phyloP scores from a whole-genome alignment of 1,140 invertebrate genomes.

The Drosophila pallidifrons region DNA sequence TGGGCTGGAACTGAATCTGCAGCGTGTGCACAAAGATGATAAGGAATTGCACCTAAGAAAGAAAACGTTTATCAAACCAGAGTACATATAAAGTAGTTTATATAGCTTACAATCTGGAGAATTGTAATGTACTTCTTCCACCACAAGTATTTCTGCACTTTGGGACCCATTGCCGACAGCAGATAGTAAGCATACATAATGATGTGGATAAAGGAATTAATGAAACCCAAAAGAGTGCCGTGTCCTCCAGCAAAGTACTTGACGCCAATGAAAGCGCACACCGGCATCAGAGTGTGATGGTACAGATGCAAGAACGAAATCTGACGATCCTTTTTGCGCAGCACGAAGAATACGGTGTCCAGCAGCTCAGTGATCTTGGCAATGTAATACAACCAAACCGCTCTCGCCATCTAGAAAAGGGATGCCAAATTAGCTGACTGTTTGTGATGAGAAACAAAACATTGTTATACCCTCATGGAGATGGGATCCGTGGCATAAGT shows the following conservation, averaged over 20 bases:
- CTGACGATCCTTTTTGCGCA: constrained; percentile 92
- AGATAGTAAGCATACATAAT: constrained; percentile 95
- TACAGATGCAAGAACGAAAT: constrained; percentile 92
- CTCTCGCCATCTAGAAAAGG: constrained; percentile 87
- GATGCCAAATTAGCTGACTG: neutral
- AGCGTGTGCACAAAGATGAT: constrained; percentile 90
- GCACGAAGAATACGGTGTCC: constrained; percentile 93
- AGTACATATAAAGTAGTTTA: too few species aligned
- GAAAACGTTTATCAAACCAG: neutral
- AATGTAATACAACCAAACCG: constrained; percentile 88
- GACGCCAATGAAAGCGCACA: constrained; percentile 93
- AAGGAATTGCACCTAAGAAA: constrained; percentile 90
- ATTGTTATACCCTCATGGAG: constrained; percentile 89
- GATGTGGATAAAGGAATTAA: constrained; percentile 92
- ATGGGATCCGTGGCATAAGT: constrained; percentile 91
- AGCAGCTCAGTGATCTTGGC: constrained; percentile 88
- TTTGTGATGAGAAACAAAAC: neutral
- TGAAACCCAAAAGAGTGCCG: constrained; percentile 91
- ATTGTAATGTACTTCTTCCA: constrained; percentile 96
- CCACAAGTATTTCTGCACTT: constrained; percentile 94
- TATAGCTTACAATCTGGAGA: constrained; percentile 90
- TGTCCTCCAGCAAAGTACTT: constrained; percentile 93
- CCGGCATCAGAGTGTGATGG: constrained; percentile 90
- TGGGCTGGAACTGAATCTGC: constrained; percentile 87
- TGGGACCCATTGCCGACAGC: constrained; percentile 92